Conservation (phyloP, 2,797 vertebrate genomes). For the Notolepis coatsorum region DNA sequence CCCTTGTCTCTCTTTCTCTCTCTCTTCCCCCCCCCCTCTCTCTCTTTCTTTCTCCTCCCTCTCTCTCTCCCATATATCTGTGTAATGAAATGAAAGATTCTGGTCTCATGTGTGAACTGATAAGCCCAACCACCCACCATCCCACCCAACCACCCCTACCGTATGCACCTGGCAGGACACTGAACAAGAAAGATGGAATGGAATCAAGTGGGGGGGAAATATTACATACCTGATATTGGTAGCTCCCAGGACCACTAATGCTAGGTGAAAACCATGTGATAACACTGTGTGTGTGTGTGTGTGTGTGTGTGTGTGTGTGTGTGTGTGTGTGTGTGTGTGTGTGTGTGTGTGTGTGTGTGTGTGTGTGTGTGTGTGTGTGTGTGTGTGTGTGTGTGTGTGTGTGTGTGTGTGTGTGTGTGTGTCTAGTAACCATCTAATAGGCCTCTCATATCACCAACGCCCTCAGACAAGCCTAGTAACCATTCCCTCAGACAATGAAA, state of each 20-base stretch:
- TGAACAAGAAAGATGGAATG: constrained; percentile 9
- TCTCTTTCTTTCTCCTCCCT: neutral
- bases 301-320: neutral
- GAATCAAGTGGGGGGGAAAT: constrained; percentile 7
- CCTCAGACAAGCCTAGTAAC: too few relatives aligned
- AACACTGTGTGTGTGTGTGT: constrained; percentile 7
- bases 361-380: neutral
- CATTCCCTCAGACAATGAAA: too few relatives aligned
- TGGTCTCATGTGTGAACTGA: constrained; percentile 72
- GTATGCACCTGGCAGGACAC: constrained; percentile 14
- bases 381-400: neutral
- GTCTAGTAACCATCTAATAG: too few relatives aligned
- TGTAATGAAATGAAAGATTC: constrained; percentile 70
- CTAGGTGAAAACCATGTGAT: constrained; percentile 55
- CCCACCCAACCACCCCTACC: constrained; percentile 48
- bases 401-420: neutral
- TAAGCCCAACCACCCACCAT: constrained; percentile 57
- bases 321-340: constrained; percentile 3
- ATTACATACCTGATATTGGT: constrained; percentile 11
- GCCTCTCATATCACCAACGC: too few relatives aligned
- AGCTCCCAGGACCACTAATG: constrained; percentile 50
- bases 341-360: neutral
- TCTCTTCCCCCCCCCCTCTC: neutral
- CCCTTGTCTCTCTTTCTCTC: neutral
- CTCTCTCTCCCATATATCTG: constrained; percentile 56